These are phyloP conservation scores for Pedionomus torquatus DNA, from an alignment of 2,113 vertebrate species.

Conservation along the genomic window DNA sequence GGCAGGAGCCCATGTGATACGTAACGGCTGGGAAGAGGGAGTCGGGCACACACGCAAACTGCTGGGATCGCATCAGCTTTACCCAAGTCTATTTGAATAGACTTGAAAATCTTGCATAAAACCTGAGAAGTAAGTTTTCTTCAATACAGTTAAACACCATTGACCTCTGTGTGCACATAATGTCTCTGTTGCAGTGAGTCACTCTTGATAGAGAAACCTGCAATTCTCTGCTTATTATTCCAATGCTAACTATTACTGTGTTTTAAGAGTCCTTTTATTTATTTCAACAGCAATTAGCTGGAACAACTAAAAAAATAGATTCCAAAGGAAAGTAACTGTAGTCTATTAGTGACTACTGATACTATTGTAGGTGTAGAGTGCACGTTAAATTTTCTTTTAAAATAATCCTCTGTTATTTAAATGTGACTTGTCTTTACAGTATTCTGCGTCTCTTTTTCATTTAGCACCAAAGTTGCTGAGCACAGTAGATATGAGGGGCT, in stretches of 20 bases:
- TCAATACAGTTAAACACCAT: neutral
- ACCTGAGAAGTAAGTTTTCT: neutral
- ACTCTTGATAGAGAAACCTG: neutral
- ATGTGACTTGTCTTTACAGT: neutral
- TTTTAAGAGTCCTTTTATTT: neutral
- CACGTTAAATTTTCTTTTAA: neutral
- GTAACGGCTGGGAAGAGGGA: neutral
- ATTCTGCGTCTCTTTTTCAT: neutral
- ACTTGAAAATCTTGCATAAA: neutral
- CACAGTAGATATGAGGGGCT: neutral
- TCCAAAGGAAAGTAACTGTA: neutral
- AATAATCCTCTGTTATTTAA: neutral
- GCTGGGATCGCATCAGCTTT: neutral
- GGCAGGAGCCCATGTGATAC: rapidly evolving
- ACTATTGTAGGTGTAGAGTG: neutral
- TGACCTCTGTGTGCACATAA: neutral
- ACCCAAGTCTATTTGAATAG: neutral
- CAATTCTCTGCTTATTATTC: neutral
- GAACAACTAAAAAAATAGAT: neutral
- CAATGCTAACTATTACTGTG: neutral
- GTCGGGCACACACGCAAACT: neutral
- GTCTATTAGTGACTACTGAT: neutral
- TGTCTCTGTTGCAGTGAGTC: neutral
- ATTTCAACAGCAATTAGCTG: neutral
- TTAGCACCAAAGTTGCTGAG: neutral